Base-by-base conservation (phyloP, 2,113 vertebrate genomes). In the Zosterops borbonicus region DNA sequence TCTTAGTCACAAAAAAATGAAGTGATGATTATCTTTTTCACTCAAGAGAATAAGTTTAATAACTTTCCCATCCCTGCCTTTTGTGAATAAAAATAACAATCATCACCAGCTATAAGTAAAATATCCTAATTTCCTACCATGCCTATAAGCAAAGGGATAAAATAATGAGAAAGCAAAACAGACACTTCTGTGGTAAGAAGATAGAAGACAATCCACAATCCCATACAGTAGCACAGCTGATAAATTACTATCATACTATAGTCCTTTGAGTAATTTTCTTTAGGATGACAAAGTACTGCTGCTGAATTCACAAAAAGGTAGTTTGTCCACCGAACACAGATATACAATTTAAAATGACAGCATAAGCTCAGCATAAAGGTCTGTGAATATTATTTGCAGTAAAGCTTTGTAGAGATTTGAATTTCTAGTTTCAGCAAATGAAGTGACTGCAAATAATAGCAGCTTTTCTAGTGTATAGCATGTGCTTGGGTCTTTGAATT, bases 31-130 rank as follows among this genome's bases (percentile, higher is more conserved):
- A 94, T 95, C 91, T 91, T 90, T 88, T 89, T 82, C 85, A 96
- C 76, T 92, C 73, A 83, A 70, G 93, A 92, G 89, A 95, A 74
- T 90, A 95, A 91, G 81, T 94, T 95, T 92, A 94, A 96, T 94
- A 96, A 91, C 76, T 84, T 95, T 25, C 60, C 19, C 2, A 20
- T 83, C 47, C 60, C 84, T 14, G 47, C 77, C 80, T 88, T 96
- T 87, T 91, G 73, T 91, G 87, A 95, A 69, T 27, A 87, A 90
- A 93, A 93, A 93, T 90, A 93, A 91, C 92, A 96, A 93, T 84
- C 82, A 88, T 49, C 41, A 68, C 59, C 56, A 78, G 67, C 58
- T 94, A 58, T 42, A 90, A 94, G 87, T 80, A 90, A 94, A 94
- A 91, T 47, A 96, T 73, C 87, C 94, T 88, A 59, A 96, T 96